Evolutionary conservation across 2,888 invertebrate genomes (phyloP).

Genomic region (Plebejus anna): DNA sequence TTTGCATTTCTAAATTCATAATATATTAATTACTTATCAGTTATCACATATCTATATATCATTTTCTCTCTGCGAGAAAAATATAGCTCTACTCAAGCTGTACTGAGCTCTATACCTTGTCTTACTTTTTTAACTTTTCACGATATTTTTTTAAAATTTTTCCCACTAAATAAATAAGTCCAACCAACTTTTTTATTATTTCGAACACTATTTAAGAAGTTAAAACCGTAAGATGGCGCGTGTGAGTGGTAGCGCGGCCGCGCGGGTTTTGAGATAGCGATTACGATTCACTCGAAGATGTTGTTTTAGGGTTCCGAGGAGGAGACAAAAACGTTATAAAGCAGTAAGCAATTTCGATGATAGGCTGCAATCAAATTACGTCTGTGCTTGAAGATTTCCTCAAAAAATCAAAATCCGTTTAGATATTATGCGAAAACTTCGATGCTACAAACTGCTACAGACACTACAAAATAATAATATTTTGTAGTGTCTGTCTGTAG

Average conservation of each 20-base stretch:
- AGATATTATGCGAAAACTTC: too few species aligned
- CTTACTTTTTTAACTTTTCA: background rate
- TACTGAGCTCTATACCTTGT: background rate
- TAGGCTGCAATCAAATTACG: too few species aligned
- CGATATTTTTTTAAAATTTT: background rate
- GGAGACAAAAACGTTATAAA: background rate
- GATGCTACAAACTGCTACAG: too few species aligned
- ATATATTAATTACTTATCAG: too few species aligned
- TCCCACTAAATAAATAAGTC: background rate
- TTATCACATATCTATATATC: too few species aligned
- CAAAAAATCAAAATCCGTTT: too few species aligned
- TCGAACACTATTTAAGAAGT: background rate
- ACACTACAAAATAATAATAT: too few species aligned
- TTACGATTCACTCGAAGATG: background rate
- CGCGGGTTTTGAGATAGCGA: constrained; percentile 5
- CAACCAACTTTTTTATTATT: background rate
- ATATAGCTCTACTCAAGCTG: background rate
- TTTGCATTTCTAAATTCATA: too few species aligned
- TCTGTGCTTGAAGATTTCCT: background rate
- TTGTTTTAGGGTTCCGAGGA: background rate
- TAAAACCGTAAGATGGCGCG: constrained; percentile 1
- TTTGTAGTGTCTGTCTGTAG: too few species aligned
- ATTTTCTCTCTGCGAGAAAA: background rate
- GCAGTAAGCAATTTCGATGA: background rate
- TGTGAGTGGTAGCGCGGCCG: background rate